Evolutionary conservation across 2,797 vertebrate genomes (phyloP).

Genomic region (Podarcis siculus): DNA sequence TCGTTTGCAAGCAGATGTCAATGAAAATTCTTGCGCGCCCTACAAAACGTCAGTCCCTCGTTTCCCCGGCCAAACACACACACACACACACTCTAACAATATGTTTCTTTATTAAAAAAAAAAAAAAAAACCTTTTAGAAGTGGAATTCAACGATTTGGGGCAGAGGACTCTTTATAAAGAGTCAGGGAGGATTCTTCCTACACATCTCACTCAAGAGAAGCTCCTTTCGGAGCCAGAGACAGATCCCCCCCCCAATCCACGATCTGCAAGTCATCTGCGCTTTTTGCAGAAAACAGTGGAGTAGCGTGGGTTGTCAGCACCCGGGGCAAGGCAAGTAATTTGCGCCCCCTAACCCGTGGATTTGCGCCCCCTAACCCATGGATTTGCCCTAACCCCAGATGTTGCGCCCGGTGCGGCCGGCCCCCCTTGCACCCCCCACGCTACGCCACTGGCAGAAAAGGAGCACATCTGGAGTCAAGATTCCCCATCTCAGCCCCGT

Average conservation of each 20-base stretch:
- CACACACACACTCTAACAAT: background rate
- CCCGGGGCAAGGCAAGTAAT: no score
- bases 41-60: no score
- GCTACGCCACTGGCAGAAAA: no score
- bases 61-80: background rate
- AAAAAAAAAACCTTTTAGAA: background rate
- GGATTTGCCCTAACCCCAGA: no score
- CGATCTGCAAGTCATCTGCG: slow-evolving; percentile 52
- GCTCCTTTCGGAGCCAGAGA: background rate
- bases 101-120: no score
- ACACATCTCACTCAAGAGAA: background rate
- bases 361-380: no score
- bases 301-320: no score
- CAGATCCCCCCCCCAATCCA: background rate
- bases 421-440: no score
- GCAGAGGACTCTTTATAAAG: background rate
- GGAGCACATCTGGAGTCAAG: slow-evolving; percentile 55
- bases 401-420: no score
- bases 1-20: background rate
- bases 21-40: slow-evolving; percentile 23
- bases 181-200: background rate
- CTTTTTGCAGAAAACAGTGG: slow-evolving; percentile 53
- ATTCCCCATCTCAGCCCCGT: slow-evolving; percentile 7
- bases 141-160: no score
- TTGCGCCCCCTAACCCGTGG: no score